Evolutionary conservation across 2,888 invertebrate species (phyloP).

Genomic region (Deilephila porcellus): DNA sequence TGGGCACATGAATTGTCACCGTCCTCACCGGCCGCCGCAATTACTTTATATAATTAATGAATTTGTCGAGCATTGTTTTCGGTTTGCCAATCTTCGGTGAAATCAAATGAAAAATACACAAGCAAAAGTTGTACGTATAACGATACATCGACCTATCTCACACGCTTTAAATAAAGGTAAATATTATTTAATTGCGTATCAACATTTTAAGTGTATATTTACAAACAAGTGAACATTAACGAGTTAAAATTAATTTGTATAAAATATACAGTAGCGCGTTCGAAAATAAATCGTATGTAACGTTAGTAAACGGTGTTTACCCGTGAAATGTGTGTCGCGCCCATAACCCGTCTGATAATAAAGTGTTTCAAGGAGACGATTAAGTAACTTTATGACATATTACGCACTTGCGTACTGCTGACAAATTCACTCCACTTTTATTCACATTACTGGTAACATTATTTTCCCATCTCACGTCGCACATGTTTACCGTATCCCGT

Average conservation of each 20-base stretch:
- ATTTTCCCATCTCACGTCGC: constrained; percentile 38
- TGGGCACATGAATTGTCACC: constrained; percentile 62
- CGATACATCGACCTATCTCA: neutral
- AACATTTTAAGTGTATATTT: constrained; percentile 21
- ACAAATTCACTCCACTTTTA: constrained; percentile 47
- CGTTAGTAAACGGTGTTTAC: constrained; percentile 64
- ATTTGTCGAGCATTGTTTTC: constrained; percentile 50
- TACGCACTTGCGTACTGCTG: constrained; percentile 49
- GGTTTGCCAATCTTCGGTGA: constrained; percentile 45
- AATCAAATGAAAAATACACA: constrained; percentile 23
- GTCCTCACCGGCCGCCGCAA: constrained; percentile 53
- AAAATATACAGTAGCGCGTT: constrained; percentile 35
- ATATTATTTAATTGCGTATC: constrained; percentile 17
- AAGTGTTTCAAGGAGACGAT: constrained; percentile 80
- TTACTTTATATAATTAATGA: constrained; percentile 68
- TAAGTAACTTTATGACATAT: constrained; percentile 71
- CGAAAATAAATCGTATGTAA: constrained; percentile 47
- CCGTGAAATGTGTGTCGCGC: constrained; percentile 75
- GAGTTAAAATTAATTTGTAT: constrained; percentile 19
- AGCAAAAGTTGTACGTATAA: neutral
- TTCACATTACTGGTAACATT: constrained; percentile 40
- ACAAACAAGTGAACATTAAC: constrained; percentile 10
- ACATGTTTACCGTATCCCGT: constrained; percentile 18
- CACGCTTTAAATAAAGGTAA: neutral
- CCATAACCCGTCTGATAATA: constrained; percentile 78